Evolutionary conservation across 53 echinoderm and acorn worm genomes (phyloP).

Genomic region (Zoroaster sp.): DNA sequence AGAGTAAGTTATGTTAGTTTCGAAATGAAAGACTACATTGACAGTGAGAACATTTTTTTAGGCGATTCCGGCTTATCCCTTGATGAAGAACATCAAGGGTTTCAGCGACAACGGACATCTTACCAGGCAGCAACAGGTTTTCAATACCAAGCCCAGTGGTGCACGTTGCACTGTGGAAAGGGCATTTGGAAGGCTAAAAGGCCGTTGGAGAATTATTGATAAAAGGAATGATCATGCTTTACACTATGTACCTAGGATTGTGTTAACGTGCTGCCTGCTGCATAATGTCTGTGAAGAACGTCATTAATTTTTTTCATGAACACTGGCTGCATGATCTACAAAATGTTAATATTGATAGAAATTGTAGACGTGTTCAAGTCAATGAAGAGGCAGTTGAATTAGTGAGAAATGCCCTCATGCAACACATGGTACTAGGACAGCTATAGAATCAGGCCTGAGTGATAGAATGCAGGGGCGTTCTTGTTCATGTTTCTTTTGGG

Average conservation of each 20-base stretch:
- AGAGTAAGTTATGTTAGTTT: too few species aligned
- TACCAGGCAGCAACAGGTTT: background rate
- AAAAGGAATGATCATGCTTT: constrained; percentile 52
- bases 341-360: background rate
- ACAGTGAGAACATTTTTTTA: too few species aligned
- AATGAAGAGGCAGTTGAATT: background rate
- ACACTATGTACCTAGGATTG: background rate
- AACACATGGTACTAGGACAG: background rate
- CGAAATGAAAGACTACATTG: too few species aligned
- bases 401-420: background rate
- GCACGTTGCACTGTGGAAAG: constrained; percentile 46
- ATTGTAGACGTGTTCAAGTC: background rate
- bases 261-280: constrained; percentile 43
- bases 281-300: constrained; percentile 63
- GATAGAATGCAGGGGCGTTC: too few species aligned
- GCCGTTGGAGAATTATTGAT: constrained; percentile 49
- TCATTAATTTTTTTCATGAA: background rate
- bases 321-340: background rate
- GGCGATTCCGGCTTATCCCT: constrained; percentile 20
- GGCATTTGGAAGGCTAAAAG: constrained; percentile 59
- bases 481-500: too few species aligned
- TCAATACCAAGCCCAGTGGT: background rate
- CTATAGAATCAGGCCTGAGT: too few species aligned
- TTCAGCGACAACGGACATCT: constrained; percentile 6
- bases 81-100: constrained; percentile 29